Base-by-base conservation (phyloP, 2,797 vertebrate genomes). In the Megalops cyprinoides region DNA sequence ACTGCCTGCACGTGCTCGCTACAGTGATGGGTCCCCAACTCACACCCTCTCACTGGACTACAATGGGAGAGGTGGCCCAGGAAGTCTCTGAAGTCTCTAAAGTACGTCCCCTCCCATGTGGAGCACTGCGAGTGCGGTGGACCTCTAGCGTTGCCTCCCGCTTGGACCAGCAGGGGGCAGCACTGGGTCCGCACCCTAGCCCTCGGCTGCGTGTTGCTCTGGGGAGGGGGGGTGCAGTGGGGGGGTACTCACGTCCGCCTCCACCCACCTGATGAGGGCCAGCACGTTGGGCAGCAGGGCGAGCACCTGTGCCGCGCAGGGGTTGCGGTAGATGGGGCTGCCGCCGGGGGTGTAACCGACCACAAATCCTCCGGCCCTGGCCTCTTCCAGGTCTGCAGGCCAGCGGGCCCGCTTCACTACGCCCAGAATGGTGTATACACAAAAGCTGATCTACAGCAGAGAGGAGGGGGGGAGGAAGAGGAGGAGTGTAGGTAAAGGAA, bases 361-460 rank as follows among this genome's bases (percentile, higher is more conserved):
- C 75, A 99, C 90, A 46, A 98, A 99, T 39, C 96, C 97, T 62
- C 98, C 98, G 75, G 96, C 92, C 86, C 96, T 96, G 0, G 98
- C 98, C 85, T 97, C 97, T 85, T 98, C 96, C 53, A 93, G 78
- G 82, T 97, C 94, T 39, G 91, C 86, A 76, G 98, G 98, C 96
- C 97, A 97, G 74, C 93, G 95, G 23, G 97, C 94, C 81, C 97
- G 94, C 87, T 98, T 98, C 87, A 98, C 94, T 86, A 99, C 94
- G 20, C 93, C 96, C 90, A 97, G 82, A 81, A 98, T 95, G 77
- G 96, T 95, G 85, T 94, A 96, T 23, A 98, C 91, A 65, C 96
- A 98, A 90, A 97, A 97, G 88, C 95, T 96, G 88, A 99, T 90
- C 98, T 99, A 88, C 0, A 84, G 74, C 77, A 83, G 67, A 80